Evolutionary conservation across 2,888 invertebrate genomes (phyloP), one percentile per base, ranked within the genome.

Genomic region (Agonopterix alstromeriana): DNA sequence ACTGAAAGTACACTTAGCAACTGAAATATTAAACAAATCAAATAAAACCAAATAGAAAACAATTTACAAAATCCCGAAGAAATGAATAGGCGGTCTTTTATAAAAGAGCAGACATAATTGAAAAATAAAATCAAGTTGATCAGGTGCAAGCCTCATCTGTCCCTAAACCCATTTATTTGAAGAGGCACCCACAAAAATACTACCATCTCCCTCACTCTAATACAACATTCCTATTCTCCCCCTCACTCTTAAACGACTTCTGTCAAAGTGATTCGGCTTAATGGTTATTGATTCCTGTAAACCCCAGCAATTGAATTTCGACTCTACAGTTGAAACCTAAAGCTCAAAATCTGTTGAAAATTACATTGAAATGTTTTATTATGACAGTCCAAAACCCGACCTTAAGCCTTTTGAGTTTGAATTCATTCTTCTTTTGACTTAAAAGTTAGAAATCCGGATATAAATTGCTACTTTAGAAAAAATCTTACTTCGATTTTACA

Each of bases 121-220:
- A 70, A 82, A 82, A 82, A 84, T 80, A 83, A 82, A 82, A 83
- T 82, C 78, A 80, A 72, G 58, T 51, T 70, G 74, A 81, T 84
- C 86, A 86, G 87, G 85, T 87, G 87, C 73, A 59, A 58, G 71
- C 54, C 76, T 71, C 78, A 72, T 79, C 78, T 78, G 77, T 55
- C 75, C 77, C 75, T 72, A 69, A 77, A 73, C 60, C 68, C 67
- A 62, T 67, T 61, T 55, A 57, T 61, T 69, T 64, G 66, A 67
- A 66, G 57, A 67, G 59, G 59, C 67, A 60, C 65, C 57, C 55
- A 66, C 67, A 65, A 62, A 75, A 60, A 59, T 57, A 60, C 50
- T 53, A 54, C 63, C 52, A 40, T 73, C 79, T 66, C 75, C 50
- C 56, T 84, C 69, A 46, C 66, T 61, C 74, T 12, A 48, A 44